Base-by-base conservation (phyloP, 2,113 vertebrate species). In the Lonchura striata region DNA sequence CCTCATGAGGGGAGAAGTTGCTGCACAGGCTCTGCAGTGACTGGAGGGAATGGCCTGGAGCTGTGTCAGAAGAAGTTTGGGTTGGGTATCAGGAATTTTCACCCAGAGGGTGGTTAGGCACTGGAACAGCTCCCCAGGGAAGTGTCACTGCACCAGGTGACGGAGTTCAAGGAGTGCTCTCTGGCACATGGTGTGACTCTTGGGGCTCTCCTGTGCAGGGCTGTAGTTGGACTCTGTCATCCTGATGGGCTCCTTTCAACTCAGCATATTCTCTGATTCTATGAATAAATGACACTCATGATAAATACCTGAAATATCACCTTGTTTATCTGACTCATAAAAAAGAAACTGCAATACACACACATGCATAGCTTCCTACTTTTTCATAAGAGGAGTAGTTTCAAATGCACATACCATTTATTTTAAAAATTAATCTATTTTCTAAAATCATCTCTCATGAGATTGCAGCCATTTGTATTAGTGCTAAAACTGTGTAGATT, bases 151-250 rank as follows among this genome's bases (percentile, higher is more conserved):
- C 46, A 81, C 15, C 19, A 24, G 10, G 27, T n/a, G 33, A n/a
- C 5, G 66, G 35, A 72, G 10, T 10, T 31, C 31, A 50, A 20
- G 7, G 44, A 24, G 4, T 7, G 10, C 20, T 46, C 60, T 46
- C 28, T 46, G 37, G 13, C 4, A 66, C n/a, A 15, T 2, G 1
- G 9, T 18, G 33, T 39, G 23, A 52, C 33, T 46, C 39, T 5
- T 20, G 1, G 37, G 13, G 28, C 15, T 52, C 19, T 39, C 33
- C 52, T 37, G 15, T 20, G 8, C 19, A 59, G 37, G 2, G 3
- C 6, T 0, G 0, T 23, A 75, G 46, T 2, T n/a, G 20, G 23
- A 44, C 33, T n/a, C 3, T 7, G 19, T 39, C 15, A 52, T 25
- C 10, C 24, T 39, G 13, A 24, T 37, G 33, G 42, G 18, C 11